phyloP scores from a whole-genome alignment of 2,797 vertebrate genomes.

The Anguilla obscura region DNA sequence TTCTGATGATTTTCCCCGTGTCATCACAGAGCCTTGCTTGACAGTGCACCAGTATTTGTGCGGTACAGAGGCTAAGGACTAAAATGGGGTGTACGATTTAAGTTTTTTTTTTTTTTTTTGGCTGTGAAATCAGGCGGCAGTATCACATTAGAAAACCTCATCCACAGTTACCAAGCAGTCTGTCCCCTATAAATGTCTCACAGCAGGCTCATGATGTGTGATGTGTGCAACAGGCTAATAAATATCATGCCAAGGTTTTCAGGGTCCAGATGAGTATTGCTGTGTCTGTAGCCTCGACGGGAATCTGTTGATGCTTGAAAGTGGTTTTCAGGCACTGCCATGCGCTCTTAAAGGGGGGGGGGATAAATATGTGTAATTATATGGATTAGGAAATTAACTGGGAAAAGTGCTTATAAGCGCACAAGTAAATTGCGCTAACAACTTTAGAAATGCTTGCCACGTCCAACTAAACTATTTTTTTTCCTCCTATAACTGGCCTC shows the following conservation, averaged over 20 bases:
- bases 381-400: not conserved
- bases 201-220: not conserved
- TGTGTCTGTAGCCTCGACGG: conserved; percentile 45
- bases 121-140: conserved; percentile 50
- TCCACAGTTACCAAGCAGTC: conserved; percentile 42
- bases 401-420: not conserved
- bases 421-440: not conserved
- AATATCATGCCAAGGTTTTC: conserved; percentile 44
- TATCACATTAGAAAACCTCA: conserved; percentile 42
- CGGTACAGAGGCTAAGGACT: conserved; percentile 57
- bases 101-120: not conserved
- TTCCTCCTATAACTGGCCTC: not conserved
- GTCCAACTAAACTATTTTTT: not conserved
- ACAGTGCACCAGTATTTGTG: conserved; percentile 61
- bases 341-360: not conserved
- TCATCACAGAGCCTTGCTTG: conserved; percentile 73
- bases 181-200: not conserved
- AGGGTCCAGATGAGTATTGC: conserved; percentile 49
- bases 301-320: not conserved
- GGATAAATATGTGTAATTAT: not conserved
- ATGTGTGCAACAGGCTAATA: conserved; percentile 42
- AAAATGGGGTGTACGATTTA: conserved; percentile 30
- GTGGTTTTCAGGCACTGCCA: not conserved
- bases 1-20: conserved; percentile 65
- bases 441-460: not conserved